Evolutionary conservation across 2,888 invertebrate species (phyloP).

Genomic region (Eumacrocentrus americanus): DNA sequence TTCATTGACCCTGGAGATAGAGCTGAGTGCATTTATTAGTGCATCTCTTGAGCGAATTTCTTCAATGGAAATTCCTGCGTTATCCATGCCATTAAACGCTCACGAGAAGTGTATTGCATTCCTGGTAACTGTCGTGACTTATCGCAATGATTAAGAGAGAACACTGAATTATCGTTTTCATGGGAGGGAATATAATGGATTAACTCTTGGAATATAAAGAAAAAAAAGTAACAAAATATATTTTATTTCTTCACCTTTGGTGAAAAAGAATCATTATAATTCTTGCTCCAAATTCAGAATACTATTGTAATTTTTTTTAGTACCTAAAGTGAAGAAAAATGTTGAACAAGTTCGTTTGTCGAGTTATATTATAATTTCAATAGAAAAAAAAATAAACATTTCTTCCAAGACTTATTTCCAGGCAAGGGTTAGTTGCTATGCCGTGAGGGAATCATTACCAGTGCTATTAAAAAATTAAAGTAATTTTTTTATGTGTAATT

Average conservation of each 20-base stretch:
- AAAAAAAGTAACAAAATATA: too few species aligned
- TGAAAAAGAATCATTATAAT: too few species aligned
- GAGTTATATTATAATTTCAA: too few species aligned
- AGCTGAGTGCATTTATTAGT: conserved; percentile 19
- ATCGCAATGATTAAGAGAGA: conserved; percentile 6
- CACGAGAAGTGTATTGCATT: conserved; percentile 5
- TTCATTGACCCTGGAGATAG: conserved; percentile 33
- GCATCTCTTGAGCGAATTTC: conserved; percentile 15
- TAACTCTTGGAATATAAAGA: too few species aligned
- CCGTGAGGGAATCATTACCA: background rate
- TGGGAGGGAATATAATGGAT: background rate
- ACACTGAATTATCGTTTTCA: background rate
- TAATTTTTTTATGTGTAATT: background rate
- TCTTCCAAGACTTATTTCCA: background rate
- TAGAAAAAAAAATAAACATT: too few species aligned
- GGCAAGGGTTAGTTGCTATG: background rate
- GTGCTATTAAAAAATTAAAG: background rate
- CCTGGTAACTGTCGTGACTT: conserved; percentile 26
- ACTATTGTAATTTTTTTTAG: background rate
- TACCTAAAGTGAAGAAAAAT: too few species aligned
- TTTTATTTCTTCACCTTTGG: too few species aligned
- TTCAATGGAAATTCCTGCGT: conserved; percentile 26
- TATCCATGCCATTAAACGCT: conserved; percentile 19
- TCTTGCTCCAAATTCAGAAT: too few species aligned
- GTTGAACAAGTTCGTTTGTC: too few species aligned